These are phyloP conservation scores for Neomorphus geoffroyi DNA, from an alignment of 2,797 vertebrate species.

Conservation along the genomic window DNA sequence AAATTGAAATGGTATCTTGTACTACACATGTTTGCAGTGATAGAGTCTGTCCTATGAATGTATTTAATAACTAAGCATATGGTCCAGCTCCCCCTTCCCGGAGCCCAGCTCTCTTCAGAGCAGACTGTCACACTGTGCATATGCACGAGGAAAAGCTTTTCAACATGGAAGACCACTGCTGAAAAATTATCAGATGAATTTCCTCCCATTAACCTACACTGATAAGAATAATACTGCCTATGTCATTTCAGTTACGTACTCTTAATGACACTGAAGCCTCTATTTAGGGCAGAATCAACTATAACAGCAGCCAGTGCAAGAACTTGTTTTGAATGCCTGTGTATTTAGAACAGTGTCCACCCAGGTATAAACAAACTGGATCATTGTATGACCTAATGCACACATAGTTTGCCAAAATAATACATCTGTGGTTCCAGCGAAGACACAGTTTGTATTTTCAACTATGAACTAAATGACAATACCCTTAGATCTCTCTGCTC, in stretches of 20 bases:
- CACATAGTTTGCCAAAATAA: background rate
- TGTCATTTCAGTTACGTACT: slow-evolving; percentile 44
- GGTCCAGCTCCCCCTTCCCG: slow-evolving; percentile 1
- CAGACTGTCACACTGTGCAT: background rate
- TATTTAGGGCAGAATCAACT: slow-evolving; percentile 60
- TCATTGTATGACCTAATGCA: background rate
- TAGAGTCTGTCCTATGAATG: slow-evolving; percentile 51
- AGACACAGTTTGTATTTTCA: background rate
- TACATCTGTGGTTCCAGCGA: background rate
- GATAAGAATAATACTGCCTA: slow-evolving; percentile 33
- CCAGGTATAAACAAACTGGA: background rate
- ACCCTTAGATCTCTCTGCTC: background rate
- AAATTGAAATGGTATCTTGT: slow-evolving; percentile 61
- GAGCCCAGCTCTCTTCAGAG: background rate
- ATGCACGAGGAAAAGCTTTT: slow-evolving; percentile 14
- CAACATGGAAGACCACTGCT: background rate
- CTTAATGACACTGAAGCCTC: slow-evolving; percentile 7
- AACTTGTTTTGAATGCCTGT: background rate
- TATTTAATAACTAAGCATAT: slow-evolving; percentile 55
- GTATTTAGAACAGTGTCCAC: background rate
- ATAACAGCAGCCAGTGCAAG: background rate
- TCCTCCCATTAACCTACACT: slow-evolving; percentile 62
- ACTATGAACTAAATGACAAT: background rate
- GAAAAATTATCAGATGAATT: slow-evolving; percentile 50
- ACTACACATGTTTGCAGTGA: slow-evolving; percentile 38